These are phyloP conservation scores for Danio jaintianensis DNA, from an alignment of 2,797 vertebrate genomes.

Conservation along the genomic window DNA sequence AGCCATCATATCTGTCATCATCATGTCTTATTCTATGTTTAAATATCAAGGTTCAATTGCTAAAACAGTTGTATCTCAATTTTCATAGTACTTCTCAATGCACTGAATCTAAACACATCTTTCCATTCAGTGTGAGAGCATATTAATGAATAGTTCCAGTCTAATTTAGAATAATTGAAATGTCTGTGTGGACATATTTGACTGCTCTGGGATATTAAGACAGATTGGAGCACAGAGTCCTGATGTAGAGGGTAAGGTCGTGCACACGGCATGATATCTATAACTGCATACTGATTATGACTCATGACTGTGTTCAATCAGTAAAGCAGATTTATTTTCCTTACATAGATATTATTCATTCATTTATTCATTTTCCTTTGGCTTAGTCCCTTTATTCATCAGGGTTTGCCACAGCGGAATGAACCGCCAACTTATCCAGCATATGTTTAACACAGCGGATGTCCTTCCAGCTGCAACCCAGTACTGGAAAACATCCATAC, in stretches of 20 bases:
- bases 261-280: neutral
- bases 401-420: no score
- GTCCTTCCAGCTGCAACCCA: no score
- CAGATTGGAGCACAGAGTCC: constrained; percentile 6
- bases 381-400: no score
- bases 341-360: neutral
- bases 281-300: neutral
- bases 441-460: no score
- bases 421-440: no score
- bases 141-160: constrained; percentile 16
- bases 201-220: constrained; percentile 24
- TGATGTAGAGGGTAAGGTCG: constrained; percentile 1
- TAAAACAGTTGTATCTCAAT: neutral
- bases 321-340: neutral
- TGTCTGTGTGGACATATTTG: constrained; percentile 28
- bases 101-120: constrained; percentile 12
- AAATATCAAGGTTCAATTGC: neutral
- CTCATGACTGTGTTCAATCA: neutral
- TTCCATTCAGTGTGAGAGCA: neutral
- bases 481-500: no score
- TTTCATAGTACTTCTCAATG: neutral
- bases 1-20: neutral
- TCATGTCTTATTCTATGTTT: neutral
- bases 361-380: no score
- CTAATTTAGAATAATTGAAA: constrained; percentile 41